phyloP scores from a whole-genome alignment of 2,113 vertebrate genomes.

The Panthera tigris region DNA sequence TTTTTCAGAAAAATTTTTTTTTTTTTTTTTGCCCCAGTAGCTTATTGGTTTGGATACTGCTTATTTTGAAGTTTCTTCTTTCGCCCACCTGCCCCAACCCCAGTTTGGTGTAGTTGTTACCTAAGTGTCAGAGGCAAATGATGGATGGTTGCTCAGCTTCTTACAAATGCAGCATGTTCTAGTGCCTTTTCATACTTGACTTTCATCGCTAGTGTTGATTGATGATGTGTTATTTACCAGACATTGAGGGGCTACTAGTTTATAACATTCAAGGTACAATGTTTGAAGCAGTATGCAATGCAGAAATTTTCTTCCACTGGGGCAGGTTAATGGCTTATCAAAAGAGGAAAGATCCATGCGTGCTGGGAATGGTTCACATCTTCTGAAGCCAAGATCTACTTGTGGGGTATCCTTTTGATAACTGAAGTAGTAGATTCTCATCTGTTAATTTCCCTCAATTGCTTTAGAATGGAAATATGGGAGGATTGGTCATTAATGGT shows the following conservation, averaged over 20 bases:
- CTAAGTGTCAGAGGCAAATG: neutral
- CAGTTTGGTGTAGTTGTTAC: neutral
- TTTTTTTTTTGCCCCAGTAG: too few relatives aligned
- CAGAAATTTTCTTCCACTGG: neutral
- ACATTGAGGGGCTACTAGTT: conserved; percentile 10
- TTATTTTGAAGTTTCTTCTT: neutral
- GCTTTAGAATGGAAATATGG: neutral
- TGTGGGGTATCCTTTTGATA: neutral
- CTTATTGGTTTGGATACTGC: neutral
- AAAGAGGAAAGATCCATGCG: neutral
- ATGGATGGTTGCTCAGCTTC: neutral
- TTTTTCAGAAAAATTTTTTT: neutral
- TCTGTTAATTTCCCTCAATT: neutral
- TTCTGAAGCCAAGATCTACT: neutral
- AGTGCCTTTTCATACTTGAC: conserved; percentile 29
- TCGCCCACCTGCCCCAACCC: fast-evolving
- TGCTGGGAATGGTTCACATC: neutral
- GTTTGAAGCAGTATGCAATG: neutral
- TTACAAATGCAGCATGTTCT: conserved; percentile 16
- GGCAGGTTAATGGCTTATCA: neutral
- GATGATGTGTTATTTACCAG: conserved; percentile 52
- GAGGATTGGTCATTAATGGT: neutral
- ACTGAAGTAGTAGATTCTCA: conserved; percentile 1
- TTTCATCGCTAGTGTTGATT: conserved; percentile 33
- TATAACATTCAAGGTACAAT: conserved; percentile 50